Evolutionary conservation across 2,797 vertebrate genomes (phyloP).

Genomic region (Pteropus rufus): DNA sequence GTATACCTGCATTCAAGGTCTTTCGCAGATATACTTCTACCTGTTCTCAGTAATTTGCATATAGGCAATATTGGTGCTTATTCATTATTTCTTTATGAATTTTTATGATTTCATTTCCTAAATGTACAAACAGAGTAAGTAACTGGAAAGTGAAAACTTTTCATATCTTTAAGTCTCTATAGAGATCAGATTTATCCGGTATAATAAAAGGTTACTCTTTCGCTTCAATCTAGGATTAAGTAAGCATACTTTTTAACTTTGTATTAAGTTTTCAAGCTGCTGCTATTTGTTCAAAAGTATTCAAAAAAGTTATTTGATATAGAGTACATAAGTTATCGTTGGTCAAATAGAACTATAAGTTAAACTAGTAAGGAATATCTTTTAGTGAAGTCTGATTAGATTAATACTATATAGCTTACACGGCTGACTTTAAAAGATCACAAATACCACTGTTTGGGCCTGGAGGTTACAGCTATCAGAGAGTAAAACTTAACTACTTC

Average conservation of each 20-base stretch:
- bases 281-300: conserved; percentile 71
- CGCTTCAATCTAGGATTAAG: conserved; percentile 75
- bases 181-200: conserved; percentile 74
- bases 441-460: conserved; percentile 40
- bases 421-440: conserved; percentile 79
- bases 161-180: conserved; percentile 60
- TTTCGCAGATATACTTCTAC: conserved; percentile 58
- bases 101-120: conserved; percentile 61
- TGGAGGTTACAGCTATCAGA: conserved; percentile 76
- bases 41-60: conserved; percentile 46
- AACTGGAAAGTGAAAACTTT: conserved; percentile 47
- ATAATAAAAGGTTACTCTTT: conserved; percentile 76
- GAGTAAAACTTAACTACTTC: conserved; percentile 78
- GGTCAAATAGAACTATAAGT: conserved; percentile 80
- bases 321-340: conserved; percentile 80
- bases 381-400: conserved; percentile 80
- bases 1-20: conserved; percentile 43
- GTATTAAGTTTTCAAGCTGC: conserved; percentile 73
- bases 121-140: conserved; percentile 57
- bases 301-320: conserved; percentile 77
- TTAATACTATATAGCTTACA: conserved; percentile 81
- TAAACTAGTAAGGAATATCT: conserved; percentile 81
- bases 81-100: conserved; percentile 63
- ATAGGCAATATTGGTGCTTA: conserved; percentile 24
- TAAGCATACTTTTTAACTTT: conserved; percentile 77